phyloP scores from a whole-genome alignment of 2,888 invertebrate genomes.

The Chymomyza caudatula region DNA sequence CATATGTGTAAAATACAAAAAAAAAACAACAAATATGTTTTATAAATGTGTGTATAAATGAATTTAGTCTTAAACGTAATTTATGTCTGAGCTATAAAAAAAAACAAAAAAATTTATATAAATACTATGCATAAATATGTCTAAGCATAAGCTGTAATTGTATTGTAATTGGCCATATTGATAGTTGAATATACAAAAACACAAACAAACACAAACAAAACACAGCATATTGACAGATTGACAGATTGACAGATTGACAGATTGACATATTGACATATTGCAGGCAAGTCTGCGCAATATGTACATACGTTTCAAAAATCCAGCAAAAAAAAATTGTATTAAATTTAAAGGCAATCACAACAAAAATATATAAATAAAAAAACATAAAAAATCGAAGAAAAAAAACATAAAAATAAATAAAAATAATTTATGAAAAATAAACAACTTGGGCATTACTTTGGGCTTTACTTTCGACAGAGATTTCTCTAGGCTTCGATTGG shows the following conservation, averaged over 20 bases:
- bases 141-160: slow-evolving; percentile 67
- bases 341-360: slow-evolving; percentile 73
- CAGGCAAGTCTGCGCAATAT: background rate
- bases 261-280: background rate
- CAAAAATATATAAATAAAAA: slow-evolving; percentile 41
- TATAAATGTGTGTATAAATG: slow-evolving; percentile 52
- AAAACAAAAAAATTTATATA: slow-evolving; percentile 21
- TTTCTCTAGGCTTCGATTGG: background rate
- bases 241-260: background rate
- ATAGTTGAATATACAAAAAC: slow-evolving; percentile 71
- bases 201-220: slow-evolving; percentile 34
- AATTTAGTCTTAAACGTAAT: slow-evolving; percentile 62
- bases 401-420: slow-evolving; percentile 53
- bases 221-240: background rate
- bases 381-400: slow-evolving; percentile 40
- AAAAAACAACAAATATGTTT: background rate
- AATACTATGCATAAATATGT: slow-evolving; percentile 21
- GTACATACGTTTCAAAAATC: slow-evolving; percentile 16
- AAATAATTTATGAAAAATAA: slow-evolving; percentile 65
- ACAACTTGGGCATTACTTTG: background rate
- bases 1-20: slow-evolving; percentile 16
- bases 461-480: background rate
- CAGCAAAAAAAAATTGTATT: slow-evolving; percentile 45
- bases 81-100: slow-evolving; percentile 52
- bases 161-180: slow-evolving; percentile 76